A percentile compares a stretch with the other conserved stretches of the same genome.
phyloP scores from a whole-genome alignment of 2,113 vertebrate species.

The Halichoeres trimaculatus region DNA sequence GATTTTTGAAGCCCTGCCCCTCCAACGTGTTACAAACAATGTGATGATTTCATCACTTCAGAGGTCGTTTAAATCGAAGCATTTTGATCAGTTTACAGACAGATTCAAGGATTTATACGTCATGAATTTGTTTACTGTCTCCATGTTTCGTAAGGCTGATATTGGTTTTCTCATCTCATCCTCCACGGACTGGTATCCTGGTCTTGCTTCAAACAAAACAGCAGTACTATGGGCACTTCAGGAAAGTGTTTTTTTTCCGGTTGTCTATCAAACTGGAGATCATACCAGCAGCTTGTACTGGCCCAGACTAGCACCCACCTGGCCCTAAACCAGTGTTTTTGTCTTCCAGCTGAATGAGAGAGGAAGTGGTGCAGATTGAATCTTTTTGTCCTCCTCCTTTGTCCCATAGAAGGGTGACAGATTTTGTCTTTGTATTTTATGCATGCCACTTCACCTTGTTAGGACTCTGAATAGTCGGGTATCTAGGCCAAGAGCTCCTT shows the following conservation, averaged over 20 bases:
- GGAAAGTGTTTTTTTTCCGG: not conserved
- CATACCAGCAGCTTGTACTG: not conserved
- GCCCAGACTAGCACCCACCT: not conserved
- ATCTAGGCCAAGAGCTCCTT: slow-evolving; percentile 51
- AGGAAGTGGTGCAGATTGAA: not conserved
- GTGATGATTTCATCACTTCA: too few species aligned
- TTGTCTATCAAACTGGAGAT: not conserved
- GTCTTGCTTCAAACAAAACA: too few species aligned
- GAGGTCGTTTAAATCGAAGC: too few species aligned
- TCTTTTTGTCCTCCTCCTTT: slow-evolving; percentile 7
- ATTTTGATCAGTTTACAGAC: too few species aligned
- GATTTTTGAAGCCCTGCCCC: too few species aligned
- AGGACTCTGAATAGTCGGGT: slow-evolving; percentile 30
- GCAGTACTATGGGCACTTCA: too few species aligned
- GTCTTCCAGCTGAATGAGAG: not conserved
- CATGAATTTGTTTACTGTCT: too few species aligned
- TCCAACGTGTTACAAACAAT: too few species aligned
- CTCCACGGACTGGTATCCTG: too few species aligned
- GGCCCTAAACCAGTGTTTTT: not conserved
- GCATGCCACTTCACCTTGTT: slow-evolving; percentile 27
- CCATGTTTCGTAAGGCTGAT: too few species aligned
- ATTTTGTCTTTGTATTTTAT: slow-evolving; percentile 18
- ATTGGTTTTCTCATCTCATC: too few species aligned
- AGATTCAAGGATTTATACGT: too few species aligned
- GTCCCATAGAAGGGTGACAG: not conserved